phyloP scores from a whole-genome alignment of 2,888 invertebrate genomes.

The Stictocephala bisonia region DNA sequence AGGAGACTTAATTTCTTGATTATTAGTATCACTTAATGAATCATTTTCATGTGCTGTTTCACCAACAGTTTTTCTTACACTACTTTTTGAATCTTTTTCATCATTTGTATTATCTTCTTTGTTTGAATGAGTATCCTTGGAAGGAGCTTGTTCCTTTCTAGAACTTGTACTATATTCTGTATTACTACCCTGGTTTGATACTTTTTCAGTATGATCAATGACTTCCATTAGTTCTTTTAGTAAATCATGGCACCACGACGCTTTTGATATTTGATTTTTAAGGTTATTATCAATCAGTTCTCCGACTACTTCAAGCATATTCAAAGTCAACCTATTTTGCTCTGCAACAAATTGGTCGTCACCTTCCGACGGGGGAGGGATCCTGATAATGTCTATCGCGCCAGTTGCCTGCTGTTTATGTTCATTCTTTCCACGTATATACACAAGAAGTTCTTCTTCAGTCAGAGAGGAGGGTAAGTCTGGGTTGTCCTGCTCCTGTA shows the following conservation, averaged over 20 bases:
- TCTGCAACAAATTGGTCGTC: neutral
- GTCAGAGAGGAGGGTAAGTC: constrained; percentile 8
- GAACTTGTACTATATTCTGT: neutral
- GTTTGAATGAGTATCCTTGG: neutral
- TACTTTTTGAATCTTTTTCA: neutral
- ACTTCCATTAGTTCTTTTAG: constrained; percentile 19
- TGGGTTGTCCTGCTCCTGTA: neutral
- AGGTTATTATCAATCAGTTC: constrained; percentile 19
- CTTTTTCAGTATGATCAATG: constrained; percentile 21
- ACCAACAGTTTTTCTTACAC: neutral
- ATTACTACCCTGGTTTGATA: neutral
- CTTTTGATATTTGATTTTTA: neutral
- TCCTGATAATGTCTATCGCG: constrained; percentile 20
- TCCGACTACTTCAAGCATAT: constrained; percentile 22
- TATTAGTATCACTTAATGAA: neutral
- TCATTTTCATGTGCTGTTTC: neutral
- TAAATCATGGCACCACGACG: constrained; percentile 16
- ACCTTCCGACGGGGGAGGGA: constrained; percentile 1
- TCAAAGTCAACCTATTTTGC: neutral
- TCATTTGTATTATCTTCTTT: neutral
- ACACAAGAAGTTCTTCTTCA: neutral
- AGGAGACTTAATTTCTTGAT: too few relatives aligned
- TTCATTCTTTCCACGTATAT: neutral
- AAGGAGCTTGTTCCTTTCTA: neutral
- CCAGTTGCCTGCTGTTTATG: neutral